A percentile compares a stretch with the other conserved stretches of the same genome.
Evolutionary conservation across 1,140 invertebrate species (phyloP).

Genomic region (Delia radicum): DNA sequence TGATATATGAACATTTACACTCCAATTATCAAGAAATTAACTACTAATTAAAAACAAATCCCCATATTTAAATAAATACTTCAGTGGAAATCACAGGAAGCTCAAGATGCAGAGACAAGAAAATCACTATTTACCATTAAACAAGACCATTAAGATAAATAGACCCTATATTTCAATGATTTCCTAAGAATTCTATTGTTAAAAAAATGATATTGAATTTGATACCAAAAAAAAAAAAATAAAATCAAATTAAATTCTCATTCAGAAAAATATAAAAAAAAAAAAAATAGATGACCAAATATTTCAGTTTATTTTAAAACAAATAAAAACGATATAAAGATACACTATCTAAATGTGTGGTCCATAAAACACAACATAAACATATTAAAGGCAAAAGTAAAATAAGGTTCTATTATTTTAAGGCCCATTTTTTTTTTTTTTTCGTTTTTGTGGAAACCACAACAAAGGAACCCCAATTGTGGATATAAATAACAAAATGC

Average conservation of each 20-base stretch:
- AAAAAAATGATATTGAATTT: background rate
- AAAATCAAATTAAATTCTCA: background rate
- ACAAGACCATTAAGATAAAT: background rate
- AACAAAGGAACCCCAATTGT: background rate
- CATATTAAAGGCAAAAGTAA: no score
- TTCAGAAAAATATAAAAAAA: background rate
- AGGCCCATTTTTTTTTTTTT: no score
- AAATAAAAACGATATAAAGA: background rate
- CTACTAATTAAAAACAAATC: background rate
- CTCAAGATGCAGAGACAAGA: background rate
- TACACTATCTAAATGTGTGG: conserved; percentile 1
- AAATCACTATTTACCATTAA: background rate
- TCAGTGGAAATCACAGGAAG: background rate
- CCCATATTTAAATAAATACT: background rate
- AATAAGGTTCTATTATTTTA: no score
- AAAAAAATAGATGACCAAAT: background rate
- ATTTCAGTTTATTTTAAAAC: background rate
- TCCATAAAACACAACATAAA: background rate
- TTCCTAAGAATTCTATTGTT: background rate
- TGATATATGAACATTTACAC: background rate
- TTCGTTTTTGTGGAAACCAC: no score
- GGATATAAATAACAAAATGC: background rate
- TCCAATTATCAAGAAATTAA: background rate
- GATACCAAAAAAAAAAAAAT: background rate
- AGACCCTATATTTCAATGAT: background rate